Evolutionary conservation across 1,140 invertebrate species (phyloP), one percentile per base, ranked within the genome.

Genomic region (Drosophila pseudoobscura): DNA sequence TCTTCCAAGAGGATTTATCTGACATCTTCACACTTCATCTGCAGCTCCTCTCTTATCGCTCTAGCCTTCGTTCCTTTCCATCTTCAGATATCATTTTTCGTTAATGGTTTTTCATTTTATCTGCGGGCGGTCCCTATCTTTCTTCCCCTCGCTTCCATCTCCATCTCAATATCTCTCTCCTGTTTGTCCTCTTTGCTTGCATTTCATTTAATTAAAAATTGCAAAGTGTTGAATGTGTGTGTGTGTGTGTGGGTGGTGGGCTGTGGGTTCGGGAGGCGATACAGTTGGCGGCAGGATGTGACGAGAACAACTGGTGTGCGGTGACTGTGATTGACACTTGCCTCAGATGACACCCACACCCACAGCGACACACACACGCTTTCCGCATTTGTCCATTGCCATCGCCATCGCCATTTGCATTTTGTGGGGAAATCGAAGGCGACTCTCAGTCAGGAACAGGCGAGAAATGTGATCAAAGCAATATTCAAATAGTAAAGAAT

Each of bases 131-230:
- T 35, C 3, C 3, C 35, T 11, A 75, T 15, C 58, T 59, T 61
- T 56, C 17, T 4, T 46, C 9, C 8, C 50, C 57, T 20, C 61
- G n/a, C 52, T 26, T 2, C 5, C 8, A 8, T 57, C 11, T 69
- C 6, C 44, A 13, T 13, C 35, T 39, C 35, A 39, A 39, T 39
- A 39, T 39, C 35, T 39, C 35, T 13, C 11, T 39, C 4, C 56
- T 49, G 60, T 46, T 31, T 31, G 35, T 43, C 22, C 63, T 70
- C 65, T 65, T 56, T 53, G 58, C 72, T 57, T 73, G 70, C 79
- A 76, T 78, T 82, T 83, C 60, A 85, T 84, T 84, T 80, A 85
- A 85, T 85, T 84, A 79, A 84, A 83, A 75, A 75, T 54, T 63
- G 59, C 22, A 62, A 73, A 75, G 53, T 64, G 49, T 50, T 35